Percentiles rank a stretch among this genome's conserved stretches.
Evolutionary conservation across 1,140 invertebrate species (phyloP).

Genomic region (Danaus plexippus): DNA sequence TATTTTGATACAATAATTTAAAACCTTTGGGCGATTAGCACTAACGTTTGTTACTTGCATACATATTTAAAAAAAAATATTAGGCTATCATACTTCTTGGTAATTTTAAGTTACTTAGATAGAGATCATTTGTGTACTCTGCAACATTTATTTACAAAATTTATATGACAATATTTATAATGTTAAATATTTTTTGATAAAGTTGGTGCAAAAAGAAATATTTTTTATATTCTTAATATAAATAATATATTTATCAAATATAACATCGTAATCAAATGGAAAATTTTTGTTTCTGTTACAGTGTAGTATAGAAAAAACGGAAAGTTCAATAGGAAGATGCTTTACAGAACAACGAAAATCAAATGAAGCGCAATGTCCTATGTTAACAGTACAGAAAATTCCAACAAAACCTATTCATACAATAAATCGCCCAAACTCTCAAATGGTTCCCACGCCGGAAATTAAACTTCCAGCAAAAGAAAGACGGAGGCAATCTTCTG

Average conservation of each 20-base stretch:
- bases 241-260: no score
- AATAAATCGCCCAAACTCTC: constrained; percentile 51
- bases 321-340: constrained; percentile 73
- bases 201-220: no score
- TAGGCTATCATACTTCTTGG: no score
- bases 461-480: constrained; percentile 45
- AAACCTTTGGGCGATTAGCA: no score
- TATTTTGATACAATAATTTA: no score
- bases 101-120: no score
- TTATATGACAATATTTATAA: not conserved
- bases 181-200: constrained; percentile 3
- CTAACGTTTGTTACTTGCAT: no score
- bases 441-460: constrained; percentile 47
- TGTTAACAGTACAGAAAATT: constrained; percentile 72
- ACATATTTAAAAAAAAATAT: no score
- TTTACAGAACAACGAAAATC: constrained; percentile 77
- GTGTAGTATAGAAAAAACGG: constrained; percentile 75
- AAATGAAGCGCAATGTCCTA: constrained; percentile 83
- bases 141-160: no score
- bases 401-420: constrained; percentile 62
- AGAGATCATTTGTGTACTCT: no score
- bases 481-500: constrained; percentile 46
- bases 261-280: no score
- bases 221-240: no score
- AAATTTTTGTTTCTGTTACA: constrained; percentile 69